phyloP scores from a whole-genome alignment of 2,797 vertebrate species.

The Pseudochaenichthys georgianus region DNA sequence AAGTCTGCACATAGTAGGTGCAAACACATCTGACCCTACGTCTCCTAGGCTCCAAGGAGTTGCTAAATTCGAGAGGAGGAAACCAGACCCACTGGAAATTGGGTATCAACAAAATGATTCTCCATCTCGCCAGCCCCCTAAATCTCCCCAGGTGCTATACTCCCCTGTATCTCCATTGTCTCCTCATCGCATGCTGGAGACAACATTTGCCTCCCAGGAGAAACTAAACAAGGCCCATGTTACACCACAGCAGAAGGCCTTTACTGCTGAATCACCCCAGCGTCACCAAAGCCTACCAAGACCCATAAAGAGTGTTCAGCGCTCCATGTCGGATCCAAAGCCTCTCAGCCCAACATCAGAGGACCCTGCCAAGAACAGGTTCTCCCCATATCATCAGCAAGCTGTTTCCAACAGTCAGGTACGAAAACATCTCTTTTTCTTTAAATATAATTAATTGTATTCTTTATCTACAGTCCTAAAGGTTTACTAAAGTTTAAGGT shows the following conservation, averaged over 20 bases:
- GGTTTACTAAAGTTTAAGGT: neutral
- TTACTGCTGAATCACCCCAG: slow-evolving; percentile 90
- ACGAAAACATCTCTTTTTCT: slow-evolving; percentile 62
- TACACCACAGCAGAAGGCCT: slow-evolving; percentile 97
- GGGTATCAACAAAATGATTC: slow-evolving; percentile 92
- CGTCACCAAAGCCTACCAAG: slow-evolving; percentile 95
- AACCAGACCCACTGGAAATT: slow-evolving; percentile 97
- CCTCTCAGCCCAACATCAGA: slow-evolving; percentile 98
- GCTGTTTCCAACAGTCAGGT: slow-evolving; percentile 94
- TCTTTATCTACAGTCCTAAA: neutral
- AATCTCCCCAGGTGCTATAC: slow-evolving; percentile 98
- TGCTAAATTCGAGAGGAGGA: slow-evolving; percentile 94
- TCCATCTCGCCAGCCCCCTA: slow-evolving; percentile 92
- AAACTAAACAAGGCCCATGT: slow-evolving; percentile 98
- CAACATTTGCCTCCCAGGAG: slow-evolving; percentile 95
- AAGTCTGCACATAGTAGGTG: slow-evolving; percentile 93
- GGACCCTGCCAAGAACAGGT: slow-evolving; percentile 93
- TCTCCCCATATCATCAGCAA: slow-evolving; percentile 95
- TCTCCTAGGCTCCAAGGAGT: slow-evolving; percentile 86
- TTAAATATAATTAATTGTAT: slow-evolving; percentile 1
- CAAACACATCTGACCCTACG: slow-evolving; percentile 85
- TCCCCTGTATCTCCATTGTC: slow-evolving; percentile 97
- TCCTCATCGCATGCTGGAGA: slow-evolving; percentile 96
- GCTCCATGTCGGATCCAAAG: slow-evolving; percentile 98
- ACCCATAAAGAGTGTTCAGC: slow-evolving; percentile 97